Percentiles rank a stretch among this genome's conserved stretches.
These are phyloP conservation scores for Oscheius sp. DNA, from an alignment of 2,888 invertebrate species.

Conservation along the genomic window DNA sequence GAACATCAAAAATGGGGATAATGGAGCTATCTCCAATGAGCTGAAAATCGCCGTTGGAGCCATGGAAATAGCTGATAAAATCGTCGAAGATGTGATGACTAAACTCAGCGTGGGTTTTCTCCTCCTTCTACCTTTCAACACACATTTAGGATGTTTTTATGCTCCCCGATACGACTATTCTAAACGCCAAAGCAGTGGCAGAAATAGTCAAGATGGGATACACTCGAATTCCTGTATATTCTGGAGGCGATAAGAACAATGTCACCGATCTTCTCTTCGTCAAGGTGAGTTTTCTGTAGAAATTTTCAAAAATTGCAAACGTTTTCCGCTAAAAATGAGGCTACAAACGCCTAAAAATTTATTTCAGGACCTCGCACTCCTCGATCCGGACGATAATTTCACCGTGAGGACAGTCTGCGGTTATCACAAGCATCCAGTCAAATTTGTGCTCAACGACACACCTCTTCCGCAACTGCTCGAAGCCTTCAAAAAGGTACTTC, in stretches of 20 bases:
- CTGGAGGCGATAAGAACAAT: constrained; percentile 53
- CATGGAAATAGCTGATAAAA: constrained; percentile 90
- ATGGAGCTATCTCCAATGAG: constrained; percentile 58
- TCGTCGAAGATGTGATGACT: constrained; percentile 95
- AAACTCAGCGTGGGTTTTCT: constrained; percentile 77
- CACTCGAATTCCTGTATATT: constrained; percentile 87
- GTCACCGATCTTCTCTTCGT: constrained; percentile 79
- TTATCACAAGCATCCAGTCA: constrained; percentile 88
- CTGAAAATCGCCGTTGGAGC: constrained; percentile 78
- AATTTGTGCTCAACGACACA: constrained; percentile 94
- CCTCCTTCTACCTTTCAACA: too few relatives aligned
- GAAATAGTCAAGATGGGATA: constrained; percentile 83
- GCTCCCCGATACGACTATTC: constrained; percentile 86
- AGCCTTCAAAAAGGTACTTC: constrained; percentile 88
- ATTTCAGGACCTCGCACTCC: constrained; percentile 86
- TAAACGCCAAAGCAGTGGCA: constrained; percentile 93
- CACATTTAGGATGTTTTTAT: constrained; percentile 94
- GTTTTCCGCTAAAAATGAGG: not conserved
- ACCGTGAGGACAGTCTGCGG: constrained; percentile 65
- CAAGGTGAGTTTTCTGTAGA: constrained; percentile 72
- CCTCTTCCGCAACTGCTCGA: constrained; percentile 93
- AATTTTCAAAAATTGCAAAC: not conserved
- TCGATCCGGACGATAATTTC: constrained; percentile 97
- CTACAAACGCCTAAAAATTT: not conserved
- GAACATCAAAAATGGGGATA: constrained; percentile 50